Evolutionary conservation across 2,888 invertebrate genomes (phyloP), one percentile per base, ranked within the genome.

Genomic region (Chesias legatella): DNA sequence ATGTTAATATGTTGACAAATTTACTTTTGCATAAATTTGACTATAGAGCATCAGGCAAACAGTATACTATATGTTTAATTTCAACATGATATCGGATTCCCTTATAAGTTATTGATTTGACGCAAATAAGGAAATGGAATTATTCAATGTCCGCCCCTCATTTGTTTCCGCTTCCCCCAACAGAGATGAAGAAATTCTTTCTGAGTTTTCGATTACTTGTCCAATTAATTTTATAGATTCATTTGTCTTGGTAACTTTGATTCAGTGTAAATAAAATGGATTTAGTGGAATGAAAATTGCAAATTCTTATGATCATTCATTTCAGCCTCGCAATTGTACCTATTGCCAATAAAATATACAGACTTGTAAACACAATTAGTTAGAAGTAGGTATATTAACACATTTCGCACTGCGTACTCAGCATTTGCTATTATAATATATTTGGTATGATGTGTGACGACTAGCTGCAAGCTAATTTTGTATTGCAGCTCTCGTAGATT

Each of bases 201-300:
- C 83, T 72, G 76, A 88, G 84, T 86, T 88, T 88, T 88, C 88
- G 86, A 88, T 88, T 88, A 86, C 88, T 86, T 81, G 82, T 83
- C 82, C 86, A 88, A 88, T 86, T 86, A 88, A 86, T 85, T 88
- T 86, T 84, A 86, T 88, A 84, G 84, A 83, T 85, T 82, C 81
- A 85, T 88, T 88, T 84, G 81, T 84, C 81, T 85, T 77, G 71
- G 72, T 40, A 67, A 64, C 71, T 79, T 79, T 75, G 78, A 78
- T 78, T 59, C 44, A 31, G 43, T 43, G 44, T 42, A 39, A 45
- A 44, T 43, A 49, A 46, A 44, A 33, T 41, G 41, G 41, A 31
- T 41, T 27, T 51, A 43, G 10, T 42, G 29, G 24, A 29, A 24
- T 32, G 8, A 29, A 27, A 33, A 30, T 10, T 31, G 24, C 21